phyloP scores from a whole-genome alignment of 1,140 invertebrate species.

The Ceratina australensis region DNA sequence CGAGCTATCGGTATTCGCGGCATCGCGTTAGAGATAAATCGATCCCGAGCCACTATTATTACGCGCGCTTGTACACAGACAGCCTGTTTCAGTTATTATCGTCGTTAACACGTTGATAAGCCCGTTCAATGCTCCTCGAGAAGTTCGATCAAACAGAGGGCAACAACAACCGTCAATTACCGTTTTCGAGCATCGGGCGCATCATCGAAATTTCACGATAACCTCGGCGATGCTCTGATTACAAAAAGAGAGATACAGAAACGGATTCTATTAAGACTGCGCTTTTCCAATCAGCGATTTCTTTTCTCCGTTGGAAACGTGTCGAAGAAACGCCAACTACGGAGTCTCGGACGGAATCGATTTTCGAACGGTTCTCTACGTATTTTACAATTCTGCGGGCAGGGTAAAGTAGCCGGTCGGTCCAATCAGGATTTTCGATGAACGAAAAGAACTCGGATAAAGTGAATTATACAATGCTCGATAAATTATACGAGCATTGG shows the following conservation, averaged over 20 bases:
- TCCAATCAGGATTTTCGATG: neutral
- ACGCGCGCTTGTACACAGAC: constrained; percentile 1
- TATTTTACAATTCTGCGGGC: constrained; percentile 14
- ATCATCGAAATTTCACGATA: neutral
- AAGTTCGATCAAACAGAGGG: constrained; percentile 20
- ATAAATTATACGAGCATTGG: no score
- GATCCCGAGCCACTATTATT: constrained; percentile 12
- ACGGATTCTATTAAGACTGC: no score
- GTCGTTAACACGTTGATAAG: constrained; percentile 43
- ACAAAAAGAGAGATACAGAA: no score
- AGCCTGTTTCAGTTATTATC: constrained; percentile 27
- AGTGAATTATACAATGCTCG: no score
- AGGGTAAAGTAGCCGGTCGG: neutral
- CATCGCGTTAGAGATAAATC: constrained; percentile 16
- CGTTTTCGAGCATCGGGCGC: constrained; percentile 1
- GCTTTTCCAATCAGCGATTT: neutral
- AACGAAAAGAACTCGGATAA: neutral
- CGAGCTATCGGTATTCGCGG: constrained; percentile 22
- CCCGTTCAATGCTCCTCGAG: neutral
- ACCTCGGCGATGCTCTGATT: no score
- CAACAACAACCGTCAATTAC: constrained; percentile 21
- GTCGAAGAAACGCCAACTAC: no score
- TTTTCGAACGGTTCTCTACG: neutral
- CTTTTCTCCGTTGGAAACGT: neutral
- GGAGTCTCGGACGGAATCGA: neutral